Conservation (phyloP, 2,888 invertebrate species). For the Lacanobia wlatinum region DNA sequence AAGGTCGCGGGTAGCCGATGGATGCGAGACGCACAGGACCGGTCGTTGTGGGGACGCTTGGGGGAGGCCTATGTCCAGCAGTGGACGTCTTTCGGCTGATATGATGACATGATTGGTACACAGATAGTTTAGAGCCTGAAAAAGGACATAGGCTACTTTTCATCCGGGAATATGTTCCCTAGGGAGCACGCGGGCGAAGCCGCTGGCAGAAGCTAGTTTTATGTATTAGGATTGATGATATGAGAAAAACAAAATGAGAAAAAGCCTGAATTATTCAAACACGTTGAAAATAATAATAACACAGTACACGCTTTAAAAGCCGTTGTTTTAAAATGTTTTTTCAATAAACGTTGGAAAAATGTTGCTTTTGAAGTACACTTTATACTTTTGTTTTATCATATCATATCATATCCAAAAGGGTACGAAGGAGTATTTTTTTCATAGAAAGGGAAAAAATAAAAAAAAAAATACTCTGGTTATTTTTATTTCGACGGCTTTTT, state of each 20-base stretch:
- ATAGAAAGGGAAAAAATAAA: neutral
- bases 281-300: neutral
- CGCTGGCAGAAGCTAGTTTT: too few relatives aligned
- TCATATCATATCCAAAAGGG: neutral
- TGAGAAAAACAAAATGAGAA: neutral
- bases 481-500: neutral
- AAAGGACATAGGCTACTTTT: too few relatives aligned
- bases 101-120: too few relatives aligned
- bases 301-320: neutral
- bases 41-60: too few relatives aligned
- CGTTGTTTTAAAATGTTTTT: neutral
- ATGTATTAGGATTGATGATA: too few relatives aligned
- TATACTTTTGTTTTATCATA: conserved; percentile 3
- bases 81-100: too few relatives aligned
- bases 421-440: neutral
- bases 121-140: too few relatives aligned
- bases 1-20: too few relatives aligned
- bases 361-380: neutral
- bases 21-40: too few relatives aligned
- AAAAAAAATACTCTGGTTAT: neutral
- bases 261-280: neutral
- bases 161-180: too few relatives aligned
- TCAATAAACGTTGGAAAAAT: neutral
- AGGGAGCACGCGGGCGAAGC: too few relatives aligned
- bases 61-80: too few relatives aligned